Base-by-base conservation (phyloP, 2,888 invertebrate genomes). In the Listrodromus nycthemerus region DNA sequence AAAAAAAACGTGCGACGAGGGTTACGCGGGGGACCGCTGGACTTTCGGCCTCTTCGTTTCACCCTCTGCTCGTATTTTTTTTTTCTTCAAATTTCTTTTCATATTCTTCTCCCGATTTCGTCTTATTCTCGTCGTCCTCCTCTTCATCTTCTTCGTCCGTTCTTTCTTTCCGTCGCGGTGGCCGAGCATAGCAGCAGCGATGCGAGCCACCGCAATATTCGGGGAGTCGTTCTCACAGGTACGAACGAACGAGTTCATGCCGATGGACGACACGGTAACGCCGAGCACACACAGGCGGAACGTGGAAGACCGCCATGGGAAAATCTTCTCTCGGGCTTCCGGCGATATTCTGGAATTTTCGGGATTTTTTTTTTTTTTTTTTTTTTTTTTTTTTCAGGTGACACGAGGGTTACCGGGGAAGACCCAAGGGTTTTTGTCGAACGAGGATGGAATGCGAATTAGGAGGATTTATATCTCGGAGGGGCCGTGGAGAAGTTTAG, bases 281-380 rank as follows among this genome's bases (percentile, higher is more conserved):
- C 41, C 16, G 6, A 6, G 27, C 30, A 61, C 61, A 58, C 41
- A 75, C 48, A 48, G 58, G 48, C 27, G 55, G 33, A 69, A 70
- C 73, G 45, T 70, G 70, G 45, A 58, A 79, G 48, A 48, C n/a
- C 65, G 21, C 61, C 61, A 63, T 79, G 52, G 61, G 76, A 83
- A 76, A 80, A 61, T 83, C 13, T 74, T 83, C 61, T 79, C 76
- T 33, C 50, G 50, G 71, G 83, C 80, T 80, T 80, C 83, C 80
- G 80, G 80, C 76, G 70, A 71, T 83, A 71, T 58, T 21, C 21
- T 19, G 71, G 33, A 67, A 71, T 50, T 71, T 73, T 65, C 19
- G 24, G 27, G 19, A 61, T 41, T 83, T 71, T 63, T 61, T 82
- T 30, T 4, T 30, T 1, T 30, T 66, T 30, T 58, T 67, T 58